Base-by-base conservation (phyloP, 53 echinoderm and acorn worm genomes). In the Holothuria scabra region DNA sequence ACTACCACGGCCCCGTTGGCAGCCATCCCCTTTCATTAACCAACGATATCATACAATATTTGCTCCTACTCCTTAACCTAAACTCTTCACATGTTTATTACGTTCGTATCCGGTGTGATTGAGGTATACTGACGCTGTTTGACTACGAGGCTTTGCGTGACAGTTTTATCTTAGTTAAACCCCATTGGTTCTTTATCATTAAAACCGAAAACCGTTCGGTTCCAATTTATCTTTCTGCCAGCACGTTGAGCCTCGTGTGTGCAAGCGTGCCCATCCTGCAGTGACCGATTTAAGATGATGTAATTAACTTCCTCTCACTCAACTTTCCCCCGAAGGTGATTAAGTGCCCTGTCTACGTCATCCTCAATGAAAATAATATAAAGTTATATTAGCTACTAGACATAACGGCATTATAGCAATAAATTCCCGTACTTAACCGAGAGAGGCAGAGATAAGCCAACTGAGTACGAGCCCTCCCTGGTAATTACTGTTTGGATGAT, bases 371-470 rank as follows among this genome's bases (percentile, higher is more conserved):
- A 30, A 34, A 69, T 69, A 69, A 69, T 34, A 69, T 69, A 69
- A 29, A n/a, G 44, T 41, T 69, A 32, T 69, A 69, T 69, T 69
- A 69, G 69, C 69, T 69, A 34, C 32, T 34, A 69, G 69, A 37
- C 69, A 69, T 34, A 34, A 41, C 34, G 69, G 69, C 41, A 69
- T 32, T 69, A 69, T 34, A 33, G 31, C 35, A 22, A 69, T 69
- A 69, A 69, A 69, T 69, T 33, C 69, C 69, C 69, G 69, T 69
- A 69, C 69, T 69, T 69, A 69, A 21, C 69, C 8, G n/a, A 69
- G 22, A 34, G 18, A 69, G 69, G 22, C 35, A 32, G n/a, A 13
- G 34, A 22, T 32, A 69, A 41, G 21, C 22, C 28, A 29, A 23
- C 34, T 20, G 41, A 22, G 35, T 41, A 34, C 28, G 35, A 34